Conservation (phyloP, 2,113 vertebrate species). For the Panthera tigris region DNA sequence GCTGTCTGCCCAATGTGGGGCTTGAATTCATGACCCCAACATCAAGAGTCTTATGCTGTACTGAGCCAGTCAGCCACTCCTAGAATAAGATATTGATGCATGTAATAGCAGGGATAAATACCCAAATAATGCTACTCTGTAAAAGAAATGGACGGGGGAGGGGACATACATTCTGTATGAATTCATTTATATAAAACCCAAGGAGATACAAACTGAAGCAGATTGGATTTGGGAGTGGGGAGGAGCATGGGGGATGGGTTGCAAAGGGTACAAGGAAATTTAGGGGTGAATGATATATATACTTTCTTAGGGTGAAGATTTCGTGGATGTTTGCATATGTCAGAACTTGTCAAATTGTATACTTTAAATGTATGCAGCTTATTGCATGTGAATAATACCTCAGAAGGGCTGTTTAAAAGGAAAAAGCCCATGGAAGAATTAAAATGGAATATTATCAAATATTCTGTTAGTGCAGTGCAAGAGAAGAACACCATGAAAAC, state of each 20-base stretch:
- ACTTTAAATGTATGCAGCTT: background rate
- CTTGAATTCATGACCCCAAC: slow-evolving; percentile 97
- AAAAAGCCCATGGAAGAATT: background rate
- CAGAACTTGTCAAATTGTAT: background rate
- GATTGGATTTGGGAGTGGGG: background rate
- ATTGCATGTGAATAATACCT: background rate
- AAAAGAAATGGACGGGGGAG: background rate
- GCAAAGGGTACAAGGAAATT: background rate
- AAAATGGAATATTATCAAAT: background rate
- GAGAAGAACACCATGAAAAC: background rate
- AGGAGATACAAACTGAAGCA: background rate
- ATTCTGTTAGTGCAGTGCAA: background rate
- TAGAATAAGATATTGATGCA: background rate
- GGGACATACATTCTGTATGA: background rate
- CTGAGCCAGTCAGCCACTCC: slow-evolving; percentile 90
- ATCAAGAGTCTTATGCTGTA: slow-evolving; percentile 99
- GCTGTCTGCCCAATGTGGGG: slow-evolving; percentile 92
- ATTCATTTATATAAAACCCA: background rate
- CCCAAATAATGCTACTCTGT: background rate
- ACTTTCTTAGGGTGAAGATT: background rate
- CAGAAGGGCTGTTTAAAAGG: background rate
- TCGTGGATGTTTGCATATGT: background rate
- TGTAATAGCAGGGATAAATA: background rate
- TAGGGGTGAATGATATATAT: background rate
- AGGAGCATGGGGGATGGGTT: background rate